phyloP scores from a whole-genome alignment of 2,113 vertebrate species.

The Psophia crepitans region DNA sequence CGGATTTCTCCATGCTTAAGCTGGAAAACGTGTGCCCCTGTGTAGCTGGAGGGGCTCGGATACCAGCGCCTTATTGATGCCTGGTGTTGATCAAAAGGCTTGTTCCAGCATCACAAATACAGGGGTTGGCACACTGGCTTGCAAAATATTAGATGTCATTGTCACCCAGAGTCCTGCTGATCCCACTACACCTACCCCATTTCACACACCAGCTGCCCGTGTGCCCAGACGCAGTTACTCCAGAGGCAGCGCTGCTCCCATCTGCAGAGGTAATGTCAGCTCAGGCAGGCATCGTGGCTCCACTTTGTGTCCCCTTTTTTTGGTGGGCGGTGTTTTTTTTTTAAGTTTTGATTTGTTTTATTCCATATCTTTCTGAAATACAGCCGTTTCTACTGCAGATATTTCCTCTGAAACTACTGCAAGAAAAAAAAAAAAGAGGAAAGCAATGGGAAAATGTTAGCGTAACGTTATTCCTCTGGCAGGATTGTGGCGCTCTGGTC shows the following conservation, averaged over 20 bases:
- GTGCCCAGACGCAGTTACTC: neutral
- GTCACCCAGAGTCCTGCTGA: neutral
- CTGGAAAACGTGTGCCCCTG: accelerated
- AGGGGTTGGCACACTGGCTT: neutral
- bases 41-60: neutral
- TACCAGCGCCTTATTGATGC: neutral
- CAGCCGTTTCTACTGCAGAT: neutral
- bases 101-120: neutral
- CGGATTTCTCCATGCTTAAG: neutral
- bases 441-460: neutral
- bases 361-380: neutral
- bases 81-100: neutral
- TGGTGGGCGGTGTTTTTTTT: neutral
- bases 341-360: neutral
- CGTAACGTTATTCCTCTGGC: neutral
- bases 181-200: neutral
- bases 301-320: neutral
- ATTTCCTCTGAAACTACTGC: neutral
- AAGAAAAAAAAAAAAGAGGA: neutral
- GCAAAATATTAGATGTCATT: neutral
- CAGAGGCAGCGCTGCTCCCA: accelerated
- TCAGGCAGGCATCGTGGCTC: accelerated
- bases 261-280: neutral
- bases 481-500: neutral
- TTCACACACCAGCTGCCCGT: neutral